phyloP scores from a whole-genome alignment of 2,113 vertebrate genomes.

The Sylvietta virens region DNA sequence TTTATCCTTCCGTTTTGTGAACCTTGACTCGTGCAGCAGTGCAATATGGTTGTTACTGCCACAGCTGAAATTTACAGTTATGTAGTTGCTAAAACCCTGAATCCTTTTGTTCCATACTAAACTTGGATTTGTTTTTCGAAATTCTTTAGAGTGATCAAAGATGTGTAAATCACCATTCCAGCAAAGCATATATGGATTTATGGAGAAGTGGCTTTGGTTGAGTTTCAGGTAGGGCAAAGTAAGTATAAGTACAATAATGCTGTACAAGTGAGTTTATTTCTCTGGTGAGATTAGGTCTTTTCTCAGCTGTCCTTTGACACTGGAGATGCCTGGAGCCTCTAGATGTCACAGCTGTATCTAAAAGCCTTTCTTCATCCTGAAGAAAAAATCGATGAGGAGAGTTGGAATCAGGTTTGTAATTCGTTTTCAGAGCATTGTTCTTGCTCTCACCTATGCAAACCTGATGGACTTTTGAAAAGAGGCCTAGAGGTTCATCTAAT shows the following conservation, averaged over 20 bases:
- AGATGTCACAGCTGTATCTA: background rate
- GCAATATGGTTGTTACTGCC: background rate
- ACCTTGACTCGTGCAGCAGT: background rate
- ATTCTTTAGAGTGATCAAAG: background rate
- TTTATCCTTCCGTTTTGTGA: background rate
- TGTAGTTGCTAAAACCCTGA: background rate
- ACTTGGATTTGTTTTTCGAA: fast-evolving
- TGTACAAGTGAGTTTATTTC: background rate
- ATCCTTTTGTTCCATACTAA: background rate
- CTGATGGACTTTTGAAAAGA: background rate
- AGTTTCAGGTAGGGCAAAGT: background rate
- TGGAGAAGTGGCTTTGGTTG: background rate
- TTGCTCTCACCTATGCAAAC: background rate
- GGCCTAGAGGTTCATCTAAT: background rate
- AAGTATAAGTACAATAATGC: background rate
- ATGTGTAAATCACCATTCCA: background rate
- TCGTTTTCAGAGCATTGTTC: background rate
- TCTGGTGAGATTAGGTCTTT: background rate
- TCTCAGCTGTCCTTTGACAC: background rate
- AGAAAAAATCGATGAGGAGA: background rate
- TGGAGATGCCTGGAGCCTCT: background rate
- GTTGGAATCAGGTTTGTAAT: background rate
- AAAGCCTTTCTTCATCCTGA: background rate
- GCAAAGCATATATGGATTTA: background rate
- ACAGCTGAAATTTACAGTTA: background rate